These are phyloP conservation scores for Drosophila birchii DNA, from an alignment of 2,888 invertebrate species.

Conservation along the genomic window DNA sequence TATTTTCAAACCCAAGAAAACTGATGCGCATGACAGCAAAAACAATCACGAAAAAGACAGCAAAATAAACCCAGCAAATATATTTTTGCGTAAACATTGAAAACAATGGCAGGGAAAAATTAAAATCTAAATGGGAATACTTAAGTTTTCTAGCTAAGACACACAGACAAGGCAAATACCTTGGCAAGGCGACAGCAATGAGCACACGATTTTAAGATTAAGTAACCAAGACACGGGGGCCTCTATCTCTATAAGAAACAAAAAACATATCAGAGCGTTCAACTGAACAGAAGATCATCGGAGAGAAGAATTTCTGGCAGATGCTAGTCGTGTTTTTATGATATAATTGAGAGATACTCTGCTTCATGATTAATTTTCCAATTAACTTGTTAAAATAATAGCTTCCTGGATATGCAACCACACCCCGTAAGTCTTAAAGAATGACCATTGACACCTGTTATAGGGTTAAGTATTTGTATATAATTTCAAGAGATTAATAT, in stretches of 20 bases:
- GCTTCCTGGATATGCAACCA: background rate
- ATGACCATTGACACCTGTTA: no score
- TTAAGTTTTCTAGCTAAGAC: conserved; percentile 62
- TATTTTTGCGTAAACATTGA: conserved; percentile 71
- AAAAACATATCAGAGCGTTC: conserved; percentile 25
- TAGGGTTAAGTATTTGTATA: background rate
- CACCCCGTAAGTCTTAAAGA: background rate
- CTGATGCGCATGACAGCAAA: conserved; percentile 72
- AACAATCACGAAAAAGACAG: conserved; percentile 35
- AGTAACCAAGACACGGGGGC: conserved; percentile 64
- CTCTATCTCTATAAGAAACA: conserved; percentile 34
- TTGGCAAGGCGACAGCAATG: conserved; percentile 79
- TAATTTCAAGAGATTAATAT: background rate
- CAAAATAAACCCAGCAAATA: conserved; percentile 54
- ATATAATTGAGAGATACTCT: conserved; percentile 3
- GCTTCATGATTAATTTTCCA: background rate
- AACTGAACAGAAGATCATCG: conserved; percentile 16
- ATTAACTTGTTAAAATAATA: background rate
- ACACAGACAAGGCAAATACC: conserved; percentile 63
- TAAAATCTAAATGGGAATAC: conserved; percentile 69
- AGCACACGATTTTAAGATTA: conserved; percentile 64
- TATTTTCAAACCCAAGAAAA: conserved; percentile 52
- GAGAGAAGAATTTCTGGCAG: conserved; percentile 30
- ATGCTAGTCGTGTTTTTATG: background rate
- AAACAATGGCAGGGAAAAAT: conserved; percentile 56